phyloP scores from a whole-genome alignment of 2,888 invertebrate genomes.

The Escarpia spicata region DNA sequence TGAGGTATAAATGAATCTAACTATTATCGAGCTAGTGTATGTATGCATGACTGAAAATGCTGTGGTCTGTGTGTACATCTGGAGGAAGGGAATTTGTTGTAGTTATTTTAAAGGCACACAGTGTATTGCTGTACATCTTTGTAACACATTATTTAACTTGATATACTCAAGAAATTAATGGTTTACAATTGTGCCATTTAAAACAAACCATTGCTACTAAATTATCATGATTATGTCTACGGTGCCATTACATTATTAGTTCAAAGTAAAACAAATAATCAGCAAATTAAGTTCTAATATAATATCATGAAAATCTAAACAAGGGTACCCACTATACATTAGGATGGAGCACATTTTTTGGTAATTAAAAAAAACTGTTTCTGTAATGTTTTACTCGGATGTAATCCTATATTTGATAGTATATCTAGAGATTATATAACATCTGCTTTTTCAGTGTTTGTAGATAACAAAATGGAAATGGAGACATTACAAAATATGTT shows the following conservation, averaged over 20 bases:
- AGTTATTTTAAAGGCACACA: too few species aligned
- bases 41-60: too few species aligned
- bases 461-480: not conserved
- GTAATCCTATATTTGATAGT: too few species aligned
- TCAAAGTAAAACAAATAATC: not conserved
- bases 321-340: too few species aligned
- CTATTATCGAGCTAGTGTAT: not conserved
- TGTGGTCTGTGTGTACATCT: too few species aligned
- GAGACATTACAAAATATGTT: too few species aligned
- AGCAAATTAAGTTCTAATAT: not conserved
- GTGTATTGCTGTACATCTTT: too few species aligned
- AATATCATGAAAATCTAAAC: too few species aligned
- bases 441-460: not conserved
- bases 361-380: too few species aligned
- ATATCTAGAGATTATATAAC: not conserved
- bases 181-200: not conserved
- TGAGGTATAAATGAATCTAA: slow-evolving; percentile 45
- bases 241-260: not conserved
- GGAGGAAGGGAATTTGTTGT: too few species aligned
- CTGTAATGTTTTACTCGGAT: too few species aligned
- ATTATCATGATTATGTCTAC: not conserved
- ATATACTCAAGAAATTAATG: not conserved
- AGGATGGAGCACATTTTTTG: too few species aligned
- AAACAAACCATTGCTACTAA: not conserved
- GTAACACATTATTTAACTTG: slow-evolving; percentile 34